Base-by-base conservation (phyloP, 2,113 vertebrate species). In the Porphyrio hochstetteri region DNA sequence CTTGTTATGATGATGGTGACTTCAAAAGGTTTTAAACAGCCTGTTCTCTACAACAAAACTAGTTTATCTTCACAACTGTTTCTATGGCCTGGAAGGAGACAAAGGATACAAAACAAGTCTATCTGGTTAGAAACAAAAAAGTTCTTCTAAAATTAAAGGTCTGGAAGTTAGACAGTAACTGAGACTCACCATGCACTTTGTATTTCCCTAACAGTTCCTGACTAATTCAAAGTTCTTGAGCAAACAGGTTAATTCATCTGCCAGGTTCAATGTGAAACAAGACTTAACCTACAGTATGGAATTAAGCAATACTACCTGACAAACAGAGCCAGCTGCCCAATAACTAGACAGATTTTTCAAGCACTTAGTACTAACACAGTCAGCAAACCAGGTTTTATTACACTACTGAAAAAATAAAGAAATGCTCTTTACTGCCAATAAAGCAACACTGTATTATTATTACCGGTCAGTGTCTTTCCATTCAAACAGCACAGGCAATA, bases 311-410 rank as follows among this genome's bases (percentile, higher is more conserved):
- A 55, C 18, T n/a, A 90, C 46, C 75, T 59, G 56, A 80, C 57
- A 90, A 90, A 68, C 24, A 90, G 46, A 69, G 75, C 27, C 63
- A 95, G 86, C 50, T 68, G 59, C 63, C 68, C 75, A 63, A 86
- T 63, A 93, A 87, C 13, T 5, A 57, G 65, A 88, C 21, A 81
- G 19, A 59, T 61, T 78, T 91, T 92, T 64, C 27, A 95, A 87
- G 69, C 52, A 82, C 61, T 71, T 72, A 42, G 46, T 61, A 59
- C 19, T 56, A 18, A 50, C 1, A 7, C 46, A 74, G 70, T 44
- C 68, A 92, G 44, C 70, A 95, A 89, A 87, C 69, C 36, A 56
- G 61, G 35, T 88, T 95, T 96, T 78, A 95, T 61, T 74, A 74
- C 25, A 36, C 63, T 72, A 86, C 20, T 77, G 87, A 68, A 93